These are phyloP conservation scores for Babyrousa celebensis DNA, from an alignment of 2,797 vertebrate genomes.

Conservation along the genomic window DNA sequence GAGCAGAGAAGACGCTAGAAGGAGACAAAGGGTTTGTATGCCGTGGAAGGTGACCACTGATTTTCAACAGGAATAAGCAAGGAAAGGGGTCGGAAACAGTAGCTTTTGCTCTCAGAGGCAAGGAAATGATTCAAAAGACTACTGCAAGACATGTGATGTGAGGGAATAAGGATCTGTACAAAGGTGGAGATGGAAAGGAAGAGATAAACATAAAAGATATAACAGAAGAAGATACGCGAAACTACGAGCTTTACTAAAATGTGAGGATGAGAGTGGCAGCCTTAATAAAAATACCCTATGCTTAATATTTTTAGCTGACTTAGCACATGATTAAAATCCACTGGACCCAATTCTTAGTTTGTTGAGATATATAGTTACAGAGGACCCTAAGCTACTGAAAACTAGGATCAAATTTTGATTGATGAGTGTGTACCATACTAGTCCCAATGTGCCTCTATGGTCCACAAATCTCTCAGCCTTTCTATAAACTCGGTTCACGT, in stretches of 20 bases:
- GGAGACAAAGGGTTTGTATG: neutral
- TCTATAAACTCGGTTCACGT: neutral
- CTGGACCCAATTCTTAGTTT: neutral
- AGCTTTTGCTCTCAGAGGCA: neutral
- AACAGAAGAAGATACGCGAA: neutral
- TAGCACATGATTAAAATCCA: constrained; percentile 19
- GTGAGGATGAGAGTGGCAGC: neutral
- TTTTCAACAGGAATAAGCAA: constrained; percentile 13
- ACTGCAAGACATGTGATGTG: neutral
- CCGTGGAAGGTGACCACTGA: neutral
- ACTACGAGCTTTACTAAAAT: neutral
- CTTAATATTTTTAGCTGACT: neutral
- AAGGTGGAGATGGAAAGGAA: neutral
- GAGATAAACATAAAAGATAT: neutral
- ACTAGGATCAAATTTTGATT: constrained; percentile 25
- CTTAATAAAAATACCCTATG: constrained; percentile 11
- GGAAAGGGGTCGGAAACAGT: neutral
- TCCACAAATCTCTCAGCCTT: constrained; percentile 2
- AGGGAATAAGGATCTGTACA: neutral
- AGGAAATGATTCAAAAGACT: neutral
- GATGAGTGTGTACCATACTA: neutral
- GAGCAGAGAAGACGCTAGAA: neutral
- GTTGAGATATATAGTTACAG: neutral
- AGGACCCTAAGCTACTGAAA: constrained; percentile 25
- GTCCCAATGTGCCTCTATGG: neutral